phyloP scores from a whole-genome alignment of 1,140 invertebrate species.

The Magallana angulata region DNA sequence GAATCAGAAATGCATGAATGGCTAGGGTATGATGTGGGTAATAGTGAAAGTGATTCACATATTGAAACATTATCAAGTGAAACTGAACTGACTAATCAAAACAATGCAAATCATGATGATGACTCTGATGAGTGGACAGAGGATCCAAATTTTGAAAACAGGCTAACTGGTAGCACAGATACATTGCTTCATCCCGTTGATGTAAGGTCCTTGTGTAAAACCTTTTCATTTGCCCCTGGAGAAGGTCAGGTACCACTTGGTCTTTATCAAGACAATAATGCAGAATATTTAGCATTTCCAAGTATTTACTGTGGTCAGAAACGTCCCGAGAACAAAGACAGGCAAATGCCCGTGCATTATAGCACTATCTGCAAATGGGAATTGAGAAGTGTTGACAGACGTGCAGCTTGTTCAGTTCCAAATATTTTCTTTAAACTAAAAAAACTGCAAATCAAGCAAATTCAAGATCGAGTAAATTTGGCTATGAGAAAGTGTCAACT shows the following conservation, averaged over 20 bases:
- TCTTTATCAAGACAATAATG: too few species aligned
- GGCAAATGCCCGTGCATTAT: constrained; percentile 45
- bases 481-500: constrained; percentile 51
- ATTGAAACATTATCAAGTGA: too few species aligned
- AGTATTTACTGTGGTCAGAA: constrained; percentile 55
- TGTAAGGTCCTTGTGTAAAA: too few species aligned
- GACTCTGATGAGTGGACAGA: too few species aligned
- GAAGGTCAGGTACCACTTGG: too few species aligned
- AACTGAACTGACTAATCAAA: too few species aligned
- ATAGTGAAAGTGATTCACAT: constrained; percentile 54
- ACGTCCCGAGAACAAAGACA: constrained; percentile 35
- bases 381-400: constrained; percentile 50
- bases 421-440: constrained; percentile 64
- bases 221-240: constrained; percentile 42
- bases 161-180: too few species aligned
- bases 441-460: constrained; percentile 57
- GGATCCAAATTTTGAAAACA: too few species aligned
- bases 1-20: neutral
- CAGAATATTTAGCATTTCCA: constrained; percentile 60
- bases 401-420: constrained; percentile 51
- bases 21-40: constrained; percentile 54
- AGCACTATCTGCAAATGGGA: constrained; percentile 60
- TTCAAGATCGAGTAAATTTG: constrained; percentile 46
- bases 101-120: too few species aligned
- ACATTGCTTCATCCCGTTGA: too few species aligned